Percentiles rank a stretch among this genome's conserved stretches.
Evolutionary conservation across 2,113 vertebrate genomes (phyloP).

Genomic region (Capreolus pygargus): DNA sequence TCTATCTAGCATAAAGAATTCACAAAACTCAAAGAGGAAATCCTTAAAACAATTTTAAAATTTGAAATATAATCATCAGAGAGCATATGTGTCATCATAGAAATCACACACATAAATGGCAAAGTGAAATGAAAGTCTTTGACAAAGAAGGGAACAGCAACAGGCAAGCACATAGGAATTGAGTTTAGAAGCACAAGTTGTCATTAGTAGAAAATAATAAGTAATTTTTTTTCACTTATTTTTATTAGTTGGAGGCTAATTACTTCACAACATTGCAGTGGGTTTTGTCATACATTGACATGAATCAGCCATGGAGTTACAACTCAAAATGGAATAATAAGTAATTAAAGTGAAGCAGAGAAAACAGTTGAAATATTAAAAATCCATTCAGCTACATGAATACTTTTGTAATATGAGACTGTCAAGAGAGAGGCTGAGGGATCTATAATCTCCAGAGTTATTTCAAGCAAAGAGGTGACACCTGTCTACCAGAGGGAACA

Average conservation of each 20-base stretch:
- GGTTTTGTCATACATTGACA: no score
- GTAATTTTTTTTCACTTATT: not conserved
- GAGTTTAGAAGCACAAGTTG: not conserved
- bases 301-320: no score
- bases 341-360: not conserved
- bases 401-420: not conserved
- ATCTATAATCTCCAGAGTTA: not conserved
- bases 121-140: not conserved
- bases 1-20: not conserved
- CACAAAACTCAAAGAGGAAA: not conserved
- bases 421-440: not conserved
- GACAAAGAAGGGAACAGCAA: not conserved
- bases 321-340: not conserved
- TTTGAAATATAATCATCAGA: not conserved
- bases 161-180: not conserved
- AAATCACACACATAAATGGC: not conserved
- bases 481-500: not conserved
- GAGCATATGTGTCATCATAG: not conserved
- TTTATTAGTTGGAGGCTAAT: no score
- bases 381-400: not conserved
- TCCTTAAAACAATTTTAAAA: not conserved
- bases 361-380: constrained; percentile 45
- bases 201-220: not conserved
- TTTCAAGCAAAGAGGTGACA: constrained; percentile 3
- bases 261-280: no score